These are phyloP conservation scores for Engraulis encrasicolus DNA, from an alignment of 2,113 vertebrate genomes.

Conservation along the genomic window DNA sequence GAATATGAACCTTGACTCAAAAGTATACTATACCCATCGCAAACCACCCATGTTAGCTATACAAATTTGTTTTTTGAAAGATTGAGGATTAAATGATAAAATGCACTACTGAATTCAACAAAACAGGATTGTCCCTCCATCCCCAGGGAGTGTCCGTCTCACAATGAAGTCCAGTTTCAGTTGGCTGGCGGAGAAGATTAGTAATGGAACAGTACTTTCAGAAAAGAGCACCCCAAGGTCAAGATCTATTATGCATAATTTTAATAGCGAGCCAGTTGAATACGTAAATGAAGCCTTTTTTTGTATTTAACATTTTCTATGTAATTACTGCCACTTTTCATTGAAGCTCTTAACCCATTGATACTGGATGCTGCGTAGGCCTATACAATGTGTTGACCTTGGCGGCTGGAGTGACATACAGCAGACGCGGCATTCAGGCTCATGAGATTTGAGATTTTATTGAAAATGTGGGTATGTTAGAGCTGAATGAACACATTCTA, in stretches of 20 bases:
- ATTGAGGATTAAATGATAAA: neutral
- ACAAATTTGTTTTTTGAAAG: neutral
- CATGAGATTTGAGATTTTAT: too few species aligned
- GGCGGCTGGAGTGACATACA: too few species aligned
- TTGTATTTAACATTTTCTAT: too few species aligned
- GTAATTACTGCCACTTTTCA: too few species aligned
- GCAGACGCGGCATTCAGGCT: too few species aligned
- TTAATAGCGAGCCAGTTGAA: neutral
- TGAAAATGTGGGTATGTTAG: too few species aligned
- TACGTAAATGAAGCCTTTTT: neutral
- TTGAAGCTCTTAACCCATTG: too few species aligned
- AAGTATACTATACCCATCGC: neutral
- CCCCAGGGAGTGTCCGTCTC: neutral
- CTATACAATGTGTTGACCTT: too few species aligned
- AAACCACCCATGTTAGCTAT: neutral
- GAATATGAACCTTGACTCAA: neutral
- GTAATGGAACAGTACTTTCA: neutral
- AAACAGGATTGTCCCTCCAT: neutral
- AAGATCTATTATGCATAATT: neutral
- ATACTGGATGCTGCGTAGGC: too few species aligned
- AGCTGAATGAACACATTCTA: too few species aligned
- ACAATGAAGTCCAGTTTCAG: neutral
- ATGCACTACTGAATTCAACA: neutral
- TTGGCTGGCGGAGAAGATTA: neutral
- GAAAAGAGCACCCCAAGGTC: neutral